Conservation (phyloP, 2,113 vertebrate genomes). For the Sylvia atricapilla region DNA sequence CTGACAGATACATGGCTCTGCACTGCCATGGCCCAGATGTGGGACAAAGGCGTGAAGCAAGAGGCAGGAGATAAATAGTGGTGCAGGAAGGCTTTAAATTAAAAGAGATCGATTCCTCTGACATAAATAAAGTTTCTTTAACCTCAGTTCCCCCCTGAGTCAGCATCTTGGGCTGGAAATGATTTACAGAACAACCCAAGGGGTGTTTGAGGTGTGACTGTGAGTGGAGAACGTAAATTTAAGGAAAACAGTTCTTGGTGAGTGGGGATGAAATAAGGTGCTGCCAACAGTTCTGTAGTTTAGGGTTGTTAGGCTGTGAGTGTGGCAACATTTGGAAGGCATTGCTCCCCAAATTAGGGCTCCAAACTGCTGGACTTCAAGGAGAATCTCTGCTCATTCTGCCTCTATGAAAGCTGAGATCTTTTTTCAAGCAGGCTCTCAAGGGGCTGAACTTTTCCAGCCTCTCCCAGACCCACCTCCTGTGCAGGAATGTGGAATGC, state of each 20-base stretch:
- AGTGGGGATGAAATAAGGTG: neutral
- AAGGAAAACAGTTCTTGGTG: neutral
- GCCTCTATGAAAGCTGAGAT: neutral
- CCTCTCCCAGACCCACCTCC: neutral
- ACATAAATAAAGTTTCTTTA: slow-evolving; percentile 43
- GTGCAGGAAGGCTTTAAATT: slow-evolving; percentile 39
- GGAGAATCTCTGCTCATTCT: neutral
- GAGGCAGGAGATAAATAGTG: slow-evolving; percentile 11
- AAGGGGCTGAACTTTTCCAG: neutral
- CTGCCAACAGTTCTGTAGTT: neutral
- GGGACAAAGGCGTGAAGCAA: neutral
- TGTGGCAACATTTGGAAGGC: neutral
- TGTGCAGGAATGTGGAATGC: neutral
- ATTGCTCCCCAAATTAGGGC: neutral
- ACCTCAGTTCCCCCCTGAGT: slow-evolving; percentile 1
- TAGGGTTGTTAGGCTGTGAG: neutral
- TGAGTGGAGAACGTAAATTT: neutral
- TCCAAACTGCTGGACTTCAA: neutral
- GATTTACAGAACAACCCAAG: neutral
- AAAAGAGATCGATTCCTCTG: slow-evolving; percentile 10
- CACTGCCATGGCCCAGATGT: neutral
- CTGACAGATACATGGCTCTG: slow-evolving; percentile 39
- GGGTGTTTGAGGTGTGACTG: neutral
- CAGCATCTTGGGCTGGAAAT: slow-evolving; percentile 3
- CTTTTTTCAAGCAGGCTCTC: neutral